phyloP scores from a whole-genome alignment of 2,113 vertebrate genomes.

The Plotosus lineatus region DNA sequence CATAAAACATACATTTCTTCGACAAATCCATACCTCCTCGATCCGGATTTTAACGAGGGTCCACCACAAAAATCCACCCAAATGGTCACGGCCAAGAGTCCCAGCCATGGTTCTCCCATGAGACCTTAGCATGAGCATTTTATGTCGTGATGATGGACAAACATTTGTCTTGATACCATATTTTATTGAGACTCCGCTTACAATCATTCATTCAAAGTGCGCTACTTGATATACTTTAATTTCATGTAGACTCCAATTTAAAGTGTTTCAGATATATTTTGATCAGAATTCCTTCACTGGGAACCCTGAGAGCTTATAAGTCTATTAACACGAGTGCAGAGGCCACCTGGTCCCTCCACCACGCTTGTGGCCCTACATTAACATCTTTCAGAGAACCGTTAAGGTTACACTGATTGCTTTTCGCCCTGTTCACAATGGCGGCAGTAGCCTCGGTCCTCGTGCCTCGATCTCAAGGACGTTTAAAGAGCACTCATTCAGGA shows the following conservation, averaged over 20 bases:
- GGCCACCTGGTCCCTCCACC: constrained; percentile 47
- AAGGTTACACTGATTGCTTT: constrained; percentile 50
- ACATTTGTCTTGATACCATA: not conserved
- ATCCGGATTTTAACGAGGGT: too few species aligned
- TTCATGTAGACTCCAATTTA: not conserved
- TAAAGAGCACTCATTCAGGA: constrained; percentile 40
- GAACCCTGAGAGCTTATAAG: not conserved
- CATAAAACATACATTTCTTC: too few species aligned
- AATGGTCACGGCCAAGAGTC: too few species aligned
- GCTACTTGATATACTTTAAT: not conserved
- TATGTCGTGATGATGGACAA: not conserved
- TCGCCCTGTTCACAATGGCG: constrained; percentile 37
- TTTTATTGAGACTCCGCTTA: not conserved
- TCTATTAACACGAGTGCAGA: constrained; percentile 35
- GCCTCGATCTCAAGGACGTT: constrained; percentile 51
- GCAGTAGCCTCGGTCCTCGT: constrained; percentile 18
- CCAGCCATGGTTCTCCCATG: too few species aligned
- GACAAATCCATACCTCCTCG: too few species aligned
- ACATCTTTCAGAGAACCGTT: constrained; percentile 40
- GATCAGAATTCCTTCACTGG: constrained; percentile 35
- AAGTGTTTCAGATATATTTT: not conserved
- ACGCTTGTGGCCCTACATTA: constrained; percentile 49
- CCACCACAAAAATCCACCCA: too few species aligned
- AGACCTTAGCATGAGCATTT: too few species aligned
- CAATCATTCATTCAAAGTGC: not conserved